phyloP scores from a whole-genome alignment of 64 coral and sea anemone species.

The Stichodactyla helianthus region DNA sequence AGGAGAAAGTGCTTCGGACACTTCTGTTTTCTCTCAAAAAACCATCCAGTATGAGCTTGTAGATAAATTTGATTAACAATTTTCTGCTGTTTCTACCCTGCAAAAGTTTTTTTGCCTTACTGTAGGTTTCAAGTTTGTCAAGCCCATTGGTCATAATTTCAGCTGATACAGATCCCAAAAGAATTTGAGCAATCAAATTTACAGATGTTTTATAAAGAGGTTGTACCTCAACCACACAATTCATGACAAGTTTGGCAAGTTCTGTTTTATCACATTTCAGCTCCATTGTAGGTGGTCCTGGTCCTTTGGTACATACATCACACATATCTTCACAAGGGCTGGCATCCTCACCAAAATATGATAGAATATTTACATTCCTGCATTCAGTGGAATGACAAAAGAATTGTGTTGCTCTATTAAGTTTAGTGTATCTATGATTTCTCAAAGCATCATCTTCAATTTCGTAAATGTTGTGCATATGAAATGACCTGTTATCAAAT shows the following conservation, averaged over 20 bases:
- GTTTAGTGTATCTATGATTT: constrained; percentile 25
- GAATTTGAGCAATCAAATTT: constrained; percentile 19
- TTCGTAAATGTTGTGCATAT: constrained; percentile 11
- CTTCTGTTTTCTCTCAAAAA: constrained; percentile 5
- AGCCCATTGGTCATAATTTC: constrained; percentile 4
- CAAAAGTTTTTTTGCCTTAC: constrained; percentile 10
- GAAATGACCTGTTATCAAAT: constrained; percentile 20
- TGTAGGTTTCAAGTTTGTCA: constrained; percentile 1
- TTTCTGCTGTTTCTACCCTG: constrained; percentile 8
- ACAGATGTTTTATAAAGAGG: not conserved
- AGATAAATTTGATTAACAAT: not conserved
- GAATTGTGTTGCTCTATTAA: constrained; percentile 5
- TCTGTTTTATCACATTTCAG: constrained; percentile 21
- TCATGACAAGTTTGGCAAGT: constrained; percentile 12
- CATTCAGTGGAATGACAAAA: not conserved
- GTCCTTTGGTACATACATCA: constrained; percentile 7
- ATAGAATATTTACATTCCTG: not conserved
- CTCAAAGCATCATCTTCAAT: constrained; percentile 5
- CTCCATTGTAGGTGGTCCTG: not conserved
- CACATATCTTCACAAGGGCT: not conserved
- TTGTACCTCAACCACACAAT: constrained; percentile 6
- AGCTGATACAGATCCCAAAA: constrained; percentile 18
- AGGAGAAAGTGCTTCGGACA: not conserved
- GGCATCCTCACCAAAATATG: constrained; percentile 22
- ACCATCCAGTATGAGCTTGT: constrained; percentile 2